Evolutionary conservation across 2,113 vertebrate species (phyloP).

Genomic region (Seriola aureovittata): DNA sequence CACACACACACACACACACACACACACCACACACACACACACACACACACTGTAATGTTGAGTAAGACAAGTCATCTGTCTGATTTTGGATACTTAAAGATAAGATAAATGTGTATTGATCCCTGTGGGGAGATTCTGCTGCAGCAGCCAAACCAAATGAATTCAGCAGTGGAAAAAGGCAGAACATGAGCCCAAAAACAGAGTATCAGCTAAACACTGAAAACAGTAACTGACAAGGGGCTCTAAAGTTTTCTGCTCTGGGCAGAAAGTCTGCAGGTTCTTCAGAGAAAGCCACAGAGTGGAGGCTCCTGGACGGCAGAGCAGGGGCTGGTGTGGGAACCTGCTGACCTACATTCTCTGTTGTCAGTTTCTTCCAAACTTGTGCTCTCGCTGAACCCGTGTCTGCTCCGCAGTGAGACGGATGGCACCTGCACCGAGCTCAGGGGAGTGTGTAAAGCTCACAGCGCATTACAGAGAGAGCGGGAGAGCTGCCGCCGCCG

Average conservation of each 20-base stretch:
- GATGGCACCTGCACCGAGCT: conserved; percentile 36
- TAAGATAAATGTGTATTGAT: conserved; percentile 46
- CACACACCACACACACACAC: conserved; percentile 23
- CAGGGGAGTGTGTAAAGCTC: conserved; percentile 1
- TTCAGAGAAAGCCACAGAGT: conserved; percentile 26
- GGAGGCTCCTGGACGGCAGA: conserved; percentile 23
- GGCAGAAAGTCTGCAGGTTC: conserved; percentile 49
- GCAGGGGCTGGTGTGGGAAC: conserved; percentile 32
- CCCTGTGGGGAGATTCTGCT: background rate
- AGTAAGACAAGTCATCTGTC: conserved; percentile 30
- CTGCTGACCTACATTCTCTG: conserved; percentile 61
- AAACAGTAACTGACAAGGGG: conserved; percentile 38
- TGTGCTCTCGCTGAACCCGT: conserved; percentile 9
- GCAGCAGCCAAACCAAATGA: conserved; percentile 41
- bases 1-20: conserved; percentile 34
- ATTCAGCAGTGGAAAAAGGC: conserved; percentile 17
- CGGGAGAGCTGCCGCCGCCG: background rate
- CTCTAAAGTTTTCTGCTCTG: conserved; percentile 38
- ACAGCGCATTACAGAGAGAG: background rate
- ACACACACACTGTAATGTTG: conserved; percentile 11
- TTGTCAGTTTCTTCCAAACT: conserved; percentile 31
- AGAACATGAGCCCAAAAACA: conserved; percentile 13
- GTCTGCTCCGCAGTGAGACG: conserved; percentile 21
- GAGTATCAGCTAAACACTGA: conserved; percentile 31
- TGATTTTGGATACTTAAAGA: conserved; percentile 38